These are phyloP conservation scores for Ophioninae sp. DNA, from an alignment of 2,888 invertebrate genomes.

Conservation along the genomic window DNA sequence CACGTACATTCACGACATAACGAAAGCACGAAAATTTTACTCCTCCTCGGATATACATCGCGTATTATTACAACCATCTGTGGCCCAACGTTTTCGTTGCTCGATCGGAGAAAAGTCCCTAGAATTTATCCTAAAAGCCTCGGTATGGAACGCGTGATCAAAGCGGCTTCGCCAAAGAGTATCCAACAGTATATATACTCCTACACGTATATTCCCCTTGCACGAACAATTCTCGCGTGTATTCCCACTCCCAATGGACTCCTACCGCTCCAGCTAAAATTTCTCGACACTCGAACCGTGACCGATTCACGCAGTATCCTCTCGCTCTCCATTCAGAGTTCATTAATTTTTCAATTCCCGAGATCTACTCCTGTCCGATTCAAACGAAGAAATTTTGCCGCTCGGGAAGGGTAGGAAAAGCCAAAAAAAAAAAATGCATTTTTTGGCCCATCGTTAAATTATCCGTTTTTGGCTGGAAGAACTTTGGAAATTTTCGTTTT, in stretches of 20 bases:
- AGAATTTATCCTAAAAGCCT: slow-evolving; percentile 56
- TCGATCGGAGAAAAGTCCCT: slow-evolving; percentile 31
- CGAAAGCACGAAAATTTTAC: slow-evolving; percentile 35
- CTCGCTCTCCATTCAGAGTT: not conserved
- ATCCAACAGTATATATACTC: not conserved
- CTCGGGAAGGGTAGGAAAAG: no score
- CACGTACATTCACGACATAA: not conserved
- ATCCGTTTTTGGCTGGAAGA: no score
- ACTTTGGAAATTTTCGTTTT: no score
- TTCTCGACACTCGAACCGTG: slow-evolving; percentile 53
- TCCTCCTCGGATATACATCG: not conserved
- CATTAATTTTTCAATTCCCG: not conserved
- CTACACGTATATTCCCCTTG: slow-evolving; percentile 3
- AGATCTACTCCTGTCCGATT: not conserved
- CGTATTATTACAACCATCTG: slow-evolving; percentile 53
- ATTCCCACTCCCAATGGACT: slow-evolving; percentile 27
- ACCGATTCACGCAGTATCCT: slow-evolving; percentile 37
- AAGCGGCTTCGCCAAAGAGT: slow-evolving; percentile 46
- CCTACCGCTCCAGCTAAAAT: slow-evolving; percentile 36
- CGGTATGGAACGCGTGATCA: slow-evolving; percentile 30
- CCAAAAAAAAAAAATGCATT: no score
- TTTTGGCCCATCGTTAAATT: no score
- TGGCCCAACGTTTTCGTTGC: slow-evolving; percentile 9
- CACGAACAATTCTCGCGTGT: slow-evolving; percentile 49
- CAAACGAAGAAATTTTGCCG: not conserved